A percentile compares a stretch with the other conserved stretches of the same genome.
phyloP scores from a whole-genome alignment of 2,888 invertebrate species.

The Hypolimnas misippus region DNA sequence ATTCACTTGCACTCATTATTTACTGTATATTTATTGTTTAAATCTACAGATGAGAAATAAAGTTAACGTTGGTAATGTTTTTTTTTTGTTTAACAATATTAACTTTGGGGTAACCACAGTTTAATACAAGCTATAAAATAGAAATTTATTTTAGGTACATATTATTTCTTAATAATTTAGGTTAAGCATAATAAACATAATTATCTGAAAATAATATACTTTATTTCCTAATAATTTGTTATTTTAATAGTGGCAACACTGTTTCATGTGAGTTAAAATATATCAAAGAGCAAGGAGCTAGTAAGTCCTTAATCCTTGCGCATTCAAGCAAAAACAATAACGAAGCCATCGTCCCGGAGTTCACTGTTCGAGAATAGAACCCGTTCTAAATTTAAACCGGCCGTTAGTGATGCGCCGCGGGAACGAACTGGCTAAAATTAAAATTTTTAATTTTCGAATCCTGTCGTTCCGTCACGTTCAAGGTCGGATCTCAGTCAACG shows the following conservation, averaged over 20 bases:
- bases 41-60: constrained; percentile 46
- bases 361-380: constrained; percentile 79
- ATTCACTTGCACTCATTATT: constrained; percentile 57
- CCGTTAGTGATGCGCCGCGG: constrained; percentile 78
- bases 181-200: no score
- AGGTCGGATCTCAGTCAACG: constrained; percentile 68
- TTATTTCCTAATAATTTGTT: no score
- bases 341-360: constrained; percentile 76
- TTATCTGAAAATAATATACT: no score
- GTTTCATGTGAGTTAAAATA: no score
- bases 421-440: constrained; percentile 71
- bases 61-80: not conserved
- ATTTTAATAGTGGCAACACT: no score
- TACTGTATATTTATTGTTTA: constrained; percentile 35
- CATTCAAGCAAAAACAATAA: constrained; percentile 69
- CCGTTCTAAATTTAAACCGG: constrained; percentile 76
- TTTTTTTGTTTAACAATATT: constrained; percentile 5
- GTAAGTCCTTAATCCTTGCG: constrained; percentile 33
- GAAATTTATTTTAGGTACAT: no score
- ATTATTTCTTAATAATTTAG: no score
- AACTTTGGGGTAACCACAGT: constrained; percentile 3
- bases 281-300: not conserved
- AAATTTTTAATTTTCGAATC: constrained; percentile 75
- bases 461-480: constrained; percentile 77
- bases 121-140: not conserved